These are phyloP conservation scores for Onychomys arenicola DNA, from an alignment of 2,797 vertebrate species.

Conservation along the genomic window DNA sequence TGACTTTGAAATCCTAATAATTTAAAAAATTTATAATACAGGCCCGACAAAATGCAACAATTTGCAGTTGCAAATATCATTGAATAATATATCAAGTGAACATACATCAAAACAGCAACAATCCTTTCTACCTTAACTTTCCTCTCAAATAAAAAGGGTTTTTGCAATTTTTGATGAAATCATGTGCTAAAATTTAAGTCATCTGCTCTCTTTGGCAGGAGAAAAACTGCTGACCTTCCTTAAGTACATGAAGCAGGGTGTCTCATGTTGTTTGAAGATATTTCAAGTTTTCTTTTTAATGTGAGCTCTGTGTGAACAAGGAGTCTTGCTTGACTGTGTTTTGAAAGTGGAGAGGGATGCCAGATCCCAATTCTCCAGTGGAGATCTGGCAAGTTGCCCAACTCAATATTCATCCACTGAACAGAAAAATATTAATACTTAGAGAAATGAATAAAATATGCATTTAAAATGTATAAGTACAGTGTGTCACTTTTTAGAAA, in stretches of 20 bases:
- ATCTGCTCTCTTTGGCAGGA: slow-evolving; percentile 31
- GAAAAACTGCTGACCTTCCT: slow-evolving; percentile 46
- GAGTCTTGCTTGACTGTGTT: slow-evolving; percentile 36
- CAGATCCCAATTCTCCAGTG: background rate
- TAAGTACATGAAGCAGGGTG: slow-evolving; percentile 41
- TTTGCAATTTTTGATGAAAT: slow-evolving; percentile 62
- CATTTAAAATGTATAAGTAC: slow-evolving; percentile 64
- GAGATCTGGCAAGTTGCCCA: slow-evolving; percentile 49
- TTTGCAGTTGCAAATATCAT: slow-evolving; percentile 42
- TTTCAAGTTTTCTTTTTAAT: slow-evolving; percentile 58
- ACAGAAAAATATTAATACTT: slow-evolving; percentile 64
- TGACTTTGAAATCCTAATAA: background rate
- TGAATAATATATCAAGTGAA: slow-evolving; percentile 49
- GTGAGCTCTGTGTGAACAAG: slow-evolving; percentile 57
- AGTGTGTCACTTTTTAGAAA: slow-evolving; percentile 52
- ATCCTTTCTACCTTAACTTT: slow-evolving; percentile 66
- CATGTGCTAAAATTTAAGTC: slow-evolving; percentile 63
- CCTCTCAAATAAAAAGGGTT: slow-evolving; percentile 50
- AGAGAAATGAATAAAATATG: slow-evolving; percentile 58
- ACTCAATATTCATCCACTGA: slow-evolving; percentile 65
- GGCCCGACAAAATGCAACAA: background rate
- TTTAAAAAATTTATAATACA: background rate
- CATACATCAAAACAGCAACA: slow-evolving; percentile 18
- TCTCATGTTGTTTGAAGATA: slow-evolving; percentile 58
- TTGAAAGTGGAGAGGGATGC: slow-evolving; percentile 49